Evolutionary conservation across 2,797 vertebrate genomes (phyloP).

Genomic region (Siniperca scherzeri): DNA sequence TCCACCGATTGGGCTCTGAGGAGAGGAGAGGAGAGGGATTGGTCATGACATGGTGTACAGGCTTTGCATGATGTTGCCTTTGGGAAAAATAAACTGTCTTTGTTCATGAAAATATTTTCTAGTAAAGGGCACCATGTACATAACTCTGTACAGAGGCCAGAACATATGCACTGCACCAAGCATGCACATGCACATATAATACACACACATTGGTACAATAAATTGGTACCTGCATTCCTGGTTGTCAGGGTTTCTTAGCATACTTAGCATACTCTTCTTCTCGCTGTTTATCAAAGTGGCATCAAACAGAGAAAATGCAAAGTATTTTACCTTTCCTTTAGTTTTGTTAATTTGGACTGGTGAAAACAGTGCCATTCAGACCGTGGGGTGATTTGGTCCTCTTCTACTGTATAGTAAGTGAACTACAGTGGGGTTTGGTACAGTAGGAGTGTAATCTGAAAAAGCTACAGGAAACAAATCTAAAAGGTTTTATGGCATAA

Average conservation of each 20-base stretch:
- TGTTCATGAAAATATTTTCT: conserved; percentile 18
- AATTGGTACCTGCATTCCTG: neutral
- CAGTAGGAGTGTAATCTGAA: neutral
- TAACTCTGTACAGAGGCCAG: neutral
- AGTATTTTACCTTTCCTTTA: neutral
- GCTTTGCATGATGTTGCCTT: conserved; percentile 29
- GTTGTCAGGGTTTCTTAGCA: neutral
- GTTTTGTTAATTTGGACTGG: neutral
- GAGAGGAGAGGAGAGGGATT: conserved; percentile 1
- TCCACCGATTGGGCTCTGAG: conserved; percentile 45
- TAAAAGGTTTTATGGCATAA: conserved; percentile 7
- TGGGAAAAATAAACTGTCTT: conserved; percentile 27
- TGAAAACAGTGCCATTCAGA: neutral
- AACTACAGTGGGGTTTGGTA: neutral
- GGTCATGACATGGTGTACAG: conserved; percentile 14
- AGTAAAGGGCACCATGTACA: neutral
- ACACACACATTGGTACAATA: neutral
- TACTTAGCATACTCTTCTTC: neutral
- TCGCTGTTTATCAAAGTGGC: neutral
- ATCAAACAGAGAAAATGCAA: neutral
- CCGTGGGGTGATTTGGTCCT: neutral
- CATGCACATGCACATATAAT: neutral
- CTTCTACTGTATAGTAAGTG: neutral
- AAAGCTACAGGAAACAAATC: neutral
- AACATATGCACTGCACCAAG: neutral